phyloP scores from a whole-genome alignment of 2,888 invertebrate species.

The Neuroscelio doddi region DNA sequence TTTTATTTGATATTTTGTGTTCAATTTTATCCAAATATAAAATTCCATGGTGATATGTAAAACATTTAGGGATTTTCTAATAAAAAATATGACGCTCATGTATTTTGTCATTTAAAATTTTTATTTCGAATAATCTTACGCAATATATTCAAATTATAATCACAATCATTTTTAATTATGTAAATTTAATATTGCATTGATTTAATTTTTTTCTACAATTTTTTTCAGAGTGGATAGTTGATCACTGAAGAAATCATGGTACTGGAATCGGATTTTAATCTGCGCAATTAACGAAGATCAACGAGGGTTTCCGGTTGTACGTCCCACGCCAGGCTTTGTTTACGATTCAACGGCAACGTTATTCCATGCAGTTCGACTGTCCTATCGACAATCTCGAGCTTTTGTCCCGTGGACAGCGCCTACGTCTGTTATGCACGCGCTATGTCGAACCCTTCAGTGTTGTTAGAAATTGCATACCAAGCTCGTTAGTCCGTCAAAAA shows the following conservation, averaged over 20 bases:
- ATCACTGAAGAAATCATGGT: conserved; percentile 53
- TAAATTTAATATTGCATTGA: no score
- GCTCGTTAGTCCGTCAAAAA: conserved; percentile 7
- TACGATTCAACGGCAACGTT: conserved; percentile 58
- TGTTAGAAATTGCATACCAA: conserved; percentile 17
- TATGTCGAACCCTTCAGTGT: conserved; percentile 18
- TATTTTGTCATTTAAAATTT: no score
- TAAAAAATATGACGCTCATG: no score
- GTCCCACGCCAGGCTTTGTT: conserved; percentile 66
- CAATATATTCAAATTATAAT: no score
- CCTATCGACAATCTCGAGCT: conserved; percentile 56
- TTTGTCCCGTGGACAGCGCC: conserved; percentile 29
- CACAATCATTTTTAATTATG: no score
- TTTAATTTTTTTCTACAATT: conserved; percentile 27
- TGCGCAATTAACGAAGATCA: conserved; percentile 63
- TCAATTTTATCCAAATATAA: no score
- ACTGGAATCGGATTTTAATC: conserved; percentile 54
- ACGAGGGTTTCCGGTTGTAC: conserved; percentile 52
- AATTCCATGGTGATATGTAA: no score
- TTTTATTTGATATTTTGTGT: no score
- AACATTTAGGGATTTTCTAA: no score
- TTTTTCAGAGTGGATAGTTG: conserved; percentile 47
- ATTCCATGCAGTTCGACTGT: conserved; percentile 50
- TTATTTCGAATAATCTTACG: no score
- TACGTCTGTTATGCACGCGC: conserved; percentile 15